These are phyloP conservation scores for Tetrao urogallus DNA, from an alignment of 2,113 vertebrate genomes.

Conservation along the genomic window DNA sequence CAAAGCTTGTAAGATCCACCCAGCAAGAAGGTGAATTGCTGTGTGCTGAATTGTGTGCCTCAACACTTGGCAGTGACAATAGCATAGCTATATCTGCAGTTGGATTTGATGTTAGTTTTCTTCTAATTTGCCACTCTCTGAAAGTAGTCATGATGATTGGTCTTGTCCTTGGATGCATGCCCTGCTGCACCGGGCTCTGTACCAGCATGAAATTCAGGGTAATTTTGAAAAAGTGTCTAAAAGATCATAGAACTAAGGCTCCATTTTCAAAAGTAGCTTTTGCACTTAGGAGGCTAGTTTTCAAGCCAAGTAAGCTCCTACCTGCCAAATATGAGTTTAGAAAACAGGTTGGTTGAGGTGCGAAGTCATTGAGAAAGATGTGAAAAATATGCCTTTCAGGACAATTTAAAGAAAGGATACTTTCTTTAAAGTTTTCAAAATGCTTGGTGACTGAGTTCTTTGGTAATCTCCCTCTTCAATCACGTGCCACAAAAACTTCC, in stretches of 20 bases:
- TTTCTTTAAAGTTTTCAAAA: neutral
- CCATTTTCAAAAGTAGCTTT: constrained; percentile 59
- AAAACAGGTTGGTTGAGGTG: constrained; percentile 42
- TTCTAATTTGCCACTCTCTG: constrained; percentile 52
- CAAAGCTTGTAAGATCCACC: constrained; percentile 23
- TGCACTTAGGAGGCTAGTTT: constrained; percentile 25
- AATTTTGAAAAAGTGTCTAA: constrained; percentile 50
- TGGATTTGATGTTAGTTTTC: constrained; percentile 40
- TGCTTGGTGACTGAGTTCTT: neutral
- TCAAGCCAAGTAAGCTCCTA: constrained; percentile 29
- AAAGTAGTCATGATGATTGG: constrained; percentile 55
- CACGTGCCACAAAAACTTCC: neutral
- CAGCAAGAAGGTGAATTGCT: constrained; percentile 31
- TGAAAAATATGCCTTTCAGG: constrained; percentile 21
- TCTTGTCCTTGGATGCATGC: constrained; percentile 65
- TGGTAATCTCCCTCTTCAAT: neutral
- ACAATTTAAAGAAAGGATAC: neutral
- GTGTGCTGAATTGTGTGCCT: constrained; percentile 3
- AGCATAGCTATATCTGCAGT: constrained; percentile 35
- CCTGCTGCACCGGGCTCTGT: constrained; percentile 21
- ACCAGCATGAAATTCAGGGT: constrained; percentile 30
- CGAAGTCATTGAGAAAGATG: constrained; percentile 34
- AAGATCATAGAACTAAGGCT: constrained; percentile 43
- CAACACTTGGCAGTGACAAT: constrained; percentile 43
- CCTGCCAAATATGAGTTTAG: constrained; percentile 34